These are phyloP conservation scores for Mythimna impura DNA, from an alignment of 2,888 invertebrate species.

Conservation along the genomic window DNA sequence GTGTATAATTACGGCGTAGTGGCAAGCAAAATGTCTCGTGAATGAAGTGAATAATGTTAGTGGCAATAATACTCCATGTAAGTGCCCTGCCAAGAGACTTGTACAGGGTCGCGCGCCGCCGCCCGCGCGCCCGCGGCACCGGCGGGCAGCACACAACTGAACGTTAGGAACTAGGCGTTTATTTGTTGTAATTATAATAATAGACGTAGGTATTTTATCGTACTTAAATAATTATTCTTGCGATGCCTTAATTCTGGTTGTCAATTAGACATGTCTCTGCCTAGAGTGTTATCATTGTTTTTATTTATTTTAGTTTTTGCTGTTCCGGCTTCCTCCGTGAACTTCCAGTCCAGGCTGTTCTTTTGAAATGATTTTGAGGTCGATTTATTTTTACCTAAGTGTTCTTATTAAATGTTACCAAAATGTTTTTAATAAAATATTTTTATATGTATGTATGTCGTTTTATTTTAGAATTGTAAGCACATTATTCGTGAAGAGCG, in stretches of 20 bases:
- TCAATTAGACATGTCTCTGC: conserved; percentile 91
- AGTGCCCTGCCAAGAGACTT: conserved; percentile 82
- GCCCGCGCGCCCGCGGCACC: conserved; percentile 62
- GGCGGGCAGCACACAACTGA: conserved; percentile 74
- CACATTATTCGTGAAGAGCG: conserved; percentile 7
- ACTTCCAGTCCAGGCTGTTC: conserved; percentile 91
- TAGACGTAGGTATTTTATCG: conserved; percentile 90
- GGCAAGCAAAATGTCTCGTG: conserved; percentile 86
- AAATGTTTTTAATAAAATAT: conserved; percentile 92
- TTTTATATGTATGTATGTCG: conserved; percentile 88
- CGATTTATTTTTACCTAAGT: conserved; percentile 91
- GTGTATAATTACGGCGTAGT: conserved; percentile 86
- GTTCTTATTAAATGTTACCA: conserved; percentile 92
- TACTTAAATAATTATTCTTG: conserved; percentile 91
- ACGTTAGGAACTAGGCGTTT: conserved; percentile 86
- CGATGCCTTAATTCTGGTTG: conserved; percentile 91
- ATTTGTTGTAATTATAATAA: conserved; percentile 91
- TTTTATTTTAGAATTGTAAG: conserved; percentile 69
- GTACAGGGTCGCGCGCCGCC: conserved; percentile 70
- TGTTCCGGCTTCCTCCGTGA: conserved; percentile 90
- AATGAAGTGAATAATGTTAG: conserved; percentile 82
- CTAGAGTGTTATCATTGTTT: conserved; percentile 90
- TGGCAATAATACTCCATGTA: conserved; percentile 90
- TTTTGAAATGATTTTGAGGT: conserved; percentile 91
- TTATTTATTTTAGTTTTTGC: conserved; percentile 89